Evolutionary conservation across 2,113 vertebrate species (phyloP), one percentile per base, ranked within the genome.

Genomic region (Hippopotamus amphibius): DNA sequence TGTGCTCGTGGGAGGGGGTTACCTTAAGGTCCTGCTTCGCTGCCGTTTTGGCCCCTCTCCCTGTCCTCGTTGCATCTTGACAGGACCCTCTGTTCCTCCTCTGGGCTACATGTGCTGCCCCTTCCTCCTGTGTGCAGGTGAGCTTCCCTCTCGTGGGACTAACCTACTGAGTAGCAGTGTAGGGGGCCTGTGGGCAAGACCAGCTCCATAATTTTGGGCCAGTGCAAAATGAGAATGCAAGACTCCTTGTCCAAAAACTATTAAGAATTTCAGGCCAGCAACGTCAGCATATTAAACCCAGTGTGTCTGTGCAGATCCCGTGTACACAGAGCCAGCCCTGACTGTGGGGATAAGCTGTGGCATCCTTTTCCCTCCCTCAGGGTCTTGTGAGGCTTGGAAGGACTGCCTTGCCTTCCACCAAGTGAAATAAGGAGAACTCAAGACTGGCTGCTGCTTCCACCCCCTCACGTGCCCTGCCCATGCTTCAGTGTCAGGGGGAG

Each of bases 381-480:
- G 48, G 19, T 65, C 43, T 68, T 19, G 3, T 12, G 50, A 88
- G 63, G 59, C 21, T 3, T 4, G 4, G n/a, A 66, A 55, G 65
- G 87, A 53, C 30, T 43, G 30, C 10, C n/a, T 69, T 28, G n/a
- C 21, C 50, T 53, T 41, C 11, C 14, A 9, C 22, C 28, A 16
- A 21, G 22, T 17, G 24, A 19, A 46, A 61, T 46, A 95, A 63
- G 43, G 30, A 46, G 21, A 11, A 5, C 19, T 7, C 14, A 0
- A 15, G 46, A 15, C 26, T 0, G 17, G 43, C 55, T 11, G 17
- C 63, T 28, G 10, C 48, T 92, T 16, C 43, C 10, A 11, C 53
- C 63, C 22, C 22, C 21, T 66, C 30, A 17, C 41, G 7, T 2
- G 5, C 5, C 24, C 28, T 2, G 3, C 41, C 46, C 2, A 0